A percentile compares a stretch with the other conserved stretches of the same genome.
Conservation (phyloP, 2,888 invertebrate species). For the Thera britannica region DNA sequence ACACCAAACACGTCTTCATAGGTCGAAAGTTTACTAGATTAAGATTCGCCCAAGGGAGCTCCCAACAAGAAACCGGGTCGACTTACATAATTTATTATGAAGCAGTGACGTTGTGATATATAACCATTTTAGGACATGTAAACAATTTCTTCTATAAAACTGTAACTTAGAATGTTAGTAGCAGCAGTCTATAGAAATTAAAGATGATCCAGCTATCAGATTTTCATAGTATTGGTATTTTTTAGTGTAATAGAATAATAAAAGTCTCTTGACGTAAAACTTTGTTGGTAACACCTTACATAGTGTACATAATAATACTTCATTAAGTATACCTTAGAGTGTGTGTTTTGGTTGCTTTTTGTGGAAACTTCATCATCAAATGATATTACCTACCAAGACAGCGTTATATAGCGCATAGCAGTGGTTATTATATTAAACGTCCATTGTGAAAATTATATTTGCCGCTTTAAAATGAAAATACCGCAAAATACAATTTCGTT, state of each 20-base stretch:
- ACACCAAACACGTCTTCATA: neutral
- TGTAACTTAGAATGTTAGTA: slow-evolving; percentile 11
- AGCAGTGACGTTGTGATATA: slow-evolving; percentile 29
- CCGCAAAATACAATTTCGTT: slow-evolving; percentile 4
- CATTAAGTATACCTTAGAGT: neutral
- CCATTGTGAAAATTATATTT: slow-evolving; percentile 15
- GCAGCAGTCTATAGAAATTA: neutral
- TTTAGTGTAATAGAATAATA: neutral
- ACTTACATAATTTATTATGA: slow-evolving; percentile 12
- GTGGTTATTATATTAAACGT: slow-evolving; percentile 12
- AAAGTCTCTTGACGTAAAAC: too few relatives aligned
- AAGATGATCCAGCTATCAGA: neutral
- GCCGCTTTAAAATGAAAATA: slow-evolving; percentile 3
- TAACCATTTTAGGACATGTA: slow-evolving; percentile 4
- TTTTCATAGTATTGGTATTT: neutral
- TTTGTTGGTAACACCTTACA: too few relatives aligned
- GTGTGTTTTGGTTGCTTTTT: neutral
- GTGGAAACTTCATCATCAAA: neutral
- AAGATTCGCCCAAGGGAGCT: slow-evolving; percentile 10
- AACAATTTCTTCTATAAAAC: slow-evolving; percentile 5
- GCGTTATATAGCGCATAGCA: neutral
- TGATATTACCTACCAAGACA: neutral
- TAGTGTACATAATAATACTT: too few relatives aligned
- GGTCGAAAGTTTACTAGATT: slow-evolving; percentile 6
- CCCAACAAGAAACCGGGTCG: slow-evolving; percentile 1